Percentiles rank a stretch among this genome's conserved stretches.
These are phyloP conservation scores for Drosophila acutilabella DNA, from an alignment of 2,888 invertebrate species.

Conservation along the genomic window DNA sequence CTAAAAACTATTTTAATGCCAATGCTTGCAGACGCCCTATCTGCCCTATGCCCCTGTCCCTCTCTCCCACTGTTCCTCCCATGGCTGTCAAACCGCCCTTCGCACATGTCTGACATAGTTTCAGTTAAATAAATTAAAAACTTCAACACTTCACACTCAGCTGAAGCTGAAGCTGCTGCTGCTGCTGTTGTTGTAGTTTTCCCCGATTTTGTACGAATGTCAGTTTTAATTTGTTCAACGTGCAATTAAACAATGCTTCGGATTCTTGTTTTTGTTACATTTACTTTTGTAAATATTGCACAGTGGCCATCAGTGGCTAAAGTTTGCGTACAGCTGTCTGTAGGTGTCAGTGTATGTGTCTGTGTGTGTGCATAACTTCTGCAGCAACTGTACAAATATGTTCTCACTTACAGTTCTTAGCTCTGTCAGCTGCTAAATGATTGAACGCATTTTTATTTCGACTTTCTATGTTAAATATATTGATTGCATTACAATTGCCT, in stretches of 20 bases:
- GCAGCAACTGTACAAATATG: slow-evolving; percentile 27
- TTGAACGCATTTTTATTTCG: slow-evolving; percentile 15
- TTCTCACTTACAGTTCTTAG: slow-evolving; percentile 5
- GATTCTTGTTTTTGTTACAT: slow-evolving; percentile 13
- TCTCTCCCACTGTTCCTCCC: neutral
- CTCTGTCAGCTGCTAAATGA: slow-evolving; percentile 32
- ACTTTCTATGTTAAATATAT: neutral
- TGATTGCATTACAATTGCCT: slow-evolving; percentile 2
- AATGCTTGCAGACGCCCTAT: slow-evolving; percentile 9
- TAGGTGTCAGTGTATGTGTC: neutral
- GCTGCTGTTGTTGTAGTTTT: slow-evolving; percentile 5
- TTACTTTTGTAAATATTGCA: slow-evolving; percentile 25
- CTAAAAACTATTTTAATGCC: slow-evolving; percentile 69
- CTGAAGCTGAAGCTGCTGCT: slow-evolving; percentile 2
- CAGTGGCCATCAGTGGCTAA: slow-evolving; percentile 30
- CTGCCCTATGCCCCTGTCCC: neutral
- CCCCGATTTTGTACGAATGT: slow-evolving; percentile 37
- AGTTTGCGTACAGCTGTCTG: neutral
- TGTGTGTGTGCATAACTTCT: slow-evolving; percentile 30
- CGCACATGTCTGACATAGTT: slow-evolving; percentile 50
- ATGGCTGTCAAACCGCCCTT: neutral
- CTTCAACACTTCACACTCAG: slow-evolving; percentile 57
- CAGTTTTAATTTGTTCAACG: slow-evolving; percentile 62
- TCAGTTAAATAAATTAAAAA: slow-evolving; percentile 68
- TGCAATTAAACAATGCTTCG: slow-evolving; percentile 62